phyloP scores from a whole-genome alignment of 2,113 vertebrate genomes.

The Salvelinus fontinalis region DNA sequence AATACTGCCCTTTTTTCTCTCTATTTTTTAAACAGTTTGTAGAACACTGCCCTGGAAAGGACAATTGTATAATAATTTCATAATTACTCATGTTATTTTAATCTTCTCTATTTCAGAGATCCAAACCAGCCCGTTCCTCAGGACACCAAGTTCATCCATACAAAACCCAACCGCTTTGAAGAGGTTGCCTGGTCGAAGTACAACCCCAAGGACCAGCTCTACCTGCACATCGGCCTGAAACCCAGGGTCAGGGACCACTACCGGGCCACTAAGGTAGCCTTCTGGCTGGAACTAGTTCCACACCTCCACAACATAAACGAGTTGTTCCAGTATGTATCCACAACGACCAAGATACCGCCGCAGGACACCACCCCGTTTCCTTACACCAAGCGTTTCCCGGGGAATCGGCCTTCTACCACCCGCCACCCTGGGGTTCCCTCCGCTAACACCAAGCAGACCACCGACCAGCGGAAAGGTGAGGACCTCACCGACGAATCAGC shows the following conservation, averaged over 20 bases:
- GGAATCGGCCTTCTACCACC: conserved; percentile 92
- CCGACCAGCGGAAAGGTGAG: conserved; percentile 81
- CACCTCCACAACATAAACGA: conserved; percentile 94
- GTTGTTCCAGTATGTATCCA: conserved; percentile 92
- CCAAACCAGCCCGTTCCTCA: conserved; percentile 96
- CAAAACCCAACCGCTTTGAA: conserved; percentile 95
- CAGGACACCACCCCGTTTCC: conserved; percentile 93
- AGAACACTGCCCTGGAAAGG: background rate
- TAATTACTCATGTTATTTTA: conserved; percentile 26
- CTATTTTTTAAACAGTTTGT: background rate
- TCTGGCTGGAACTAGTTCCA: conserved; percentile 93
- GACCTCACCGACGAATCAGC: conserved; percentile 80
- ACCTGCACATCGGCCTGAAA: conserved; percentile 94
- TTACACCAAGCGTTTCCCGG: conserved; percentile 86
- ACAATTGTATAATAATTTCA: background rate
- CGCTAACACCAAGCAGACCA: conserved; percentile 85
- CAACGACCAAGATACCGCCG: conserved; percentile 92
- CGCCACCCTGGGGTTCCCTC: conserved; percentile 88
- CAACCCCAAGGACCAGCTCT: conserved; percentile 94
- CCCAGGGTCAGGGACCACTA: conserved; percentile 93
- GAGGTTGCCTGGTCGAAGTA: conserved; percentile 98
- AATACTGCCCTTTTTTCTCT: too few species aligned
- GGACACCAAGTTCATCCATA: conserved; percentile 97
- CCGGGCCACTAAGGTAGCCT: conserved; percentile 93
- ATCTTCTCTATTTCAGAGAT: conserved; percentile 73